A percentile compares a stretch with the other conserved stretches of the same genome.
Conservation (phyloP, 2,888 invertebrate species). For the Chrysolina oricalcia region DNA sequence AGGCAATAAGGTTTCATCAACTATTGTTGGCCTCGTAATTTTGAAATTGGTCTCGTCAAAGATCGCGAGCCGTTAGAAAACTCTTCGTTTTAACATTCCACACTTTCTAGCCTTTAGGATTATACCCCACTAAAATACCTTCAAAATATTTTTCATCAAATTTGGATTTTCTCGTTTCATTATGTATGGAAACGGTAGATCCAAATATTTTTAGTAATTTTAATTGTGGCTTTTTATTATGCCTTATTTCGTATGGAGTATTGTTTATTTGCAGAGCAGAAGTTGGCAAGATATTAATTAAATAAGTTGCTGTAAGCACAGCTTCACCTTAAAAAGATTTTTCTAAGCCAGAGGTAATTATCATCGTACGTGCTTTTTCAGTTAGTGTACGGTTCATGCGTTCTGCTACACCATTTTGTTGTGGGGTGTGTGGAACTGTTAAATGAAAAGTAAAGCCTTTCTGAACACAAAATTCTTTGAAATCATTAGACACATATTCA, state of each 20-base stretch:
- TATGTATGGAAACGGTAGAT: constrained; percentile 49
- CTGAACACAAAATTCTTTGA: constrained; percentile 62
- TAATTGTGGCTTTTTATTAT: constrained; percentile 63
- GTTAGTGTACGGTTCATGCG: constrained; percentile 66
- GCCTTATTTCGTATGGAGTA: constrained; percentile 68
- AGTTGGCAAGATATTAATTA: constrained; percentile 66
- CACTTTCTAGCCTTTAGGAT: constrained; percentile 64
- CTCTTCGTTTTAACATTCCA: constrained; percentile 61
- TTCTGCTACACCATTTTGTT: constrained; percentile 67
- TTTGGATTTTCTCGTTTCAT: constrained; percentile 44
- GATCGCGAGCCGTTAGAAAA: constrained; percentile 62
- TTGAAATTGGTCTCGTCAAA: constrained; percentile 57
- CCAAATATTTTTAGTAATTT: constrained; percentile 64
- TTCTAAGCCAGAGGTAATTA: constrained; percentile 59
- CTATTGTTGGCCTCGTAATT: constrained; percentile 7
- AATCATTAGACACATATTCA: too few species aligned
- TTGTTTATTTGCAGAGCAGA: constrained; percentile 60
- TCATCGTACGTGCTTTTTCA: constrained; percentile 65
- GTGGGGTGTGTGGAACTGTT: constrained; percentile 67
- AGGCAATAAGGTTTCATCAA: constrained; percentile 7
- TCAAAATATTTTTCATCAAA: constrained; percentile 45
- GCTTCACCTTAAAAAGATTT: constrained; percentile 68
- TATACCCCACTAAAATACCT: constrained; percentile 45
- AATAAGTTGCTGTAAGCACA: constrained; percentile 64
- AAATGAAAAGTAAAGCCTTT: constrained; percentile 66